A percentile compares a stretch with the other conserved stretches of the same genome.
These are phyloP conservation scores for Argyrosomus japonicus DNA, from an alignment of 2,113 vertebrate genomes.

Conservation along the genomic window DNA sequence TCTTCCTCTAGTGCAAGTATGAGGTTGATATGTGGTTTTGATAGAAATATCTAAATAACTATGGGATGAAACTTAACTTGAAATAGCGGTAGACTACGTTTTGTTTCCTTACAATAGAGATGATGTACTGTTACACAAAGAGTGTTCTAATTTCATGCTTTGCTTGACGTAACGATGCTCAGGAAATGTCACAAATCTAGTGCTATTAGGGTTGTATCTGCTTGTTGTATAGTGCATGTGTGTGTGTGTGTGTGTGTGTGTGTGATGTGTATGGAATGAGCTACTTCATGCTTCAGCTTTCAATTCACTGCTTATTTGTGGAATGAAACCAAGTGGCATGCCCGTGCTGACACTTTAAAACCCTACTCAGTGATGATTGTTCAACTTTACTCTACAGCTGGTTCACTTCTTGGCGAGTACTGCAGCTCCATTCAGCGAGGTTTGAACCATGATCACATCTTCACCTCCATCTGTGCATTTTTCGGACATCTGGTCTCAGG, in stretches of 20 bases:
- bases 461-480: constrained; percentile 33
- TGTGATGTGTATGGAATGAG: too few relatives aligned
- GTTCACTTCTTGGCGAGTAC: constrained; percentile 1
- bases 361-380: not conserved
- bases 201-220: not conserved
- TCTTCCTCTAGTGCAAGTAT: not conserved
- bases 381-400: not conserved
- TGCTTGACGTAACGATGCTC: not conserved
- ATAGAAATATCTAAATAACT: not conserved
- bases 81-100: not conserved
- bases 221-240: not conserved
- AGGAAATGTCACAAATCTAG: not conserved
- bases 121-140: not conserved
- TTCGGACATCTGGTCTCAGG: not conserved
- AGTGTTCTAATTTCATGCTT: not conserved
- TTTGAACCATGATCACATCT: constrained; percentile 4
- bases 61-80: not conserved
- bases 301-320: not conserved
- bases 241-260: not conserved
- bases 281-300: not conserved
- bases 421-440: not conserved
- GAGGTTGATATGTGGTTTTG: not conserved
- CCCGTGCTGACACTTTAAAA: not conserved
- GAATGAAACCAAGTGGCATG: not conserved
- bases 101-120: too few relatives aligned